These are phyloP conservation scores for Cotesia vestalis DNA, from an alignment of 1,140 invertebrate genomes.

Conservation along the genomic window DNA sequence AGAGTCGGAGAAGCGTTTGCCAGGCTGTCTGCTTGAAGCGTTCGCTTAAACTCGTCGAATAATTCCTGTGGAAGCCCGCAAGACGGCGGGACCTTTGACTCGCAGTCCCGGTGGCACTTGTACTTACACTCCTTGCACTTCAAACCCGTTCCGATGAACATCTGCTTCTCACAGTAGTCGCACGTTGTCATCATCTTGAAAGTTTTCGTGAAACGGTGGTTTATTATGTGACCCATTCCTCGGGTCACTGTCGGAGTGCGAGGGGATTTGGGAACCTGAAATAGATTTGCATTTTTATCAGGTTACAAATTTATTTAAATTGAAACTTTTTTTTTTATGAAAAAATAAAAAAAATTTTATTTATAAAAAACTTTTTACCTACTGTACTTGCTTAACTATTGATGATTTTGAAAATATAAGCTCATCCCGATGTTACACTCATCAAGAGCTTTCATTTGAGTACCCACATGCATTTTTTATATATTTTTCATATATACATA, in stretches of 20 bases:
- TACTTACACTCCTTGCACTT: conserved; percentile 97
- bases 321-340: no score
- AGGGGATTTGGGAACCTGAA: conserved; percentile 75
- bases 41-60: conserved; percentile 81
- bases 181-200: conserved; percentile 91
- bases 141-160: conserved; percentile 83
- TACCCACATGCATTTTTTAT: no score
- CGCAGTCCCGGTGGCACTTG: conserved; percentile 92
- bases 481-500: no score
- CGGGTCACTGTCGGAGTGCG: conserved; percentile 75
- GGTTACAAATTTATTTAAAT: no score
- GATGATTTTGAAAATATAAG: no score
- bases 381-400: no score
- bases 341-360: no score
- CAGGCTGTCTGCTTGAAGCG: conserved; percentile 69
- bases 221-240: conserved; percentile 89
- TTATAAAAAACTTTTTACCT: no score
- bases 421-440: no score
- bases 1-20: conserved; percentile 59
- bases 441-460: no score
- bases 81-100: conserved; percentile 88
- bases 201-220: conserved; percentile 88
- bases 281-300: no score
- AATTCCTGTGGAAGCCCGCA: conserved; percentile 88
- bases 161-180: conserved; percentile 90